These are phyloP conservation scores for Lordiphosa clarofinis DNA, from an alignment of 1,140 invertebrate species.

Conservation along the genomic window DNA sequence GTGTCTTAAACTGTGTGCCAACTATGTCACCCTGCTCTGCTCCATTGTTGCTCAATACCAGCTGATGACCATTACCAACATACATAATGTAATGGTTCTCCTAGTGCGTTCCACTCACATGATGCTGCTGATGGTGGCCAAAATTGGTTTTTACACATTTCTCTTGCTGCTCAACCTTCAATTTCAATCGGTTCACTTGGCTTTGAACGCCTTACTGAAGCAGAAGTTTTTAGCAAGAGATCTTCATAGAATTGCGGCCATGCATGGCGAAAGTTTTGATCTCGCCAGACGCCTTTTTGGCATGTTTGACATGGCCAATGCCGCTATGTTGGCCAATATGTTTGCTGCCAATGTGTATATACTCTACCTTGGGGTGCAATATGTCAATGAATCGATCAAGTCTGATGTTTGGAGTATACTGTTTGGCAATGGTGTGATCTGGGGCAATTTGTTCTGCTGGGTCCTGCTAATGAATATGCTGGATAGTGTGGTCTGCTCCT, in stretches of 20 bases:
- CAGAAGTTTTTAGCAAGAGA: background rate
- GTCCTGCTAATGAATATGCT: constrained; percentile 39
- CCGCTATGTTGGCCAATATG: constrained; percentile 36
- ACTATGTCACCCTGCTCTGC: constrained; percentile 15
- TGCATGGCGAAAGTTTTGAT: constrained; percentile 35
- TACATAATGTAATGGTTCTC: background rate
- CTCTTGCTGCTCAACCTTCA: constrained; percentile 39
- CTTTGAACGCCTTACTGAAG: constrained; percentile 14
- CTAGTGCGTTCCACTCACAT: constrained; percentile 2
- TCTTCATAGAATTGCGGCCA: constrained; percentile 10
- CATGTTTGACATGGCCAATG: constrained; percentile 33
- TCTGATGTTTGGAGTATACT: constrained; percentile 5
- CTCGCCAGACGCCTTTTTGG: constrained; percentile 22
- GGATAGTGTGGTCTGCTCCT: constrained; percentile 28
- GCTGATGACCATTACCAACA: constrained; percentile 1
- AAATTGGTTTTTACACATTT: constrained; percentile 16
- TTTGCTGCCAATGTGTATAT: constrained; percentile 32
- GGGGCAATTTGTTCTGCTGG: constrained; percentile 7
- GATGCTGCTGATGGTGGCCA: constrained; percentile 15
- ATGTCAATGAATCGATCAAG: constrained; percentile 28
- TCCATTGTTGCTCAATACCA: constrained; percentile 28
- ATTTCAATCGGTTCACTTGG: constrained; percentile 34
- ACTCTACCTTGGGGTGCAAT: constrained; percentile 57
- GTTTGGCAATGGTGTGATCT: constrained; percentile 28
- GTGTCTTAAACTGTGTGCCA: constrained; percentile 7